These are phyloP conservation scores for Vimba vimba DNA, from an alignment of 2,113 vertebrate species.

Conservation along the genomic window DNA sequence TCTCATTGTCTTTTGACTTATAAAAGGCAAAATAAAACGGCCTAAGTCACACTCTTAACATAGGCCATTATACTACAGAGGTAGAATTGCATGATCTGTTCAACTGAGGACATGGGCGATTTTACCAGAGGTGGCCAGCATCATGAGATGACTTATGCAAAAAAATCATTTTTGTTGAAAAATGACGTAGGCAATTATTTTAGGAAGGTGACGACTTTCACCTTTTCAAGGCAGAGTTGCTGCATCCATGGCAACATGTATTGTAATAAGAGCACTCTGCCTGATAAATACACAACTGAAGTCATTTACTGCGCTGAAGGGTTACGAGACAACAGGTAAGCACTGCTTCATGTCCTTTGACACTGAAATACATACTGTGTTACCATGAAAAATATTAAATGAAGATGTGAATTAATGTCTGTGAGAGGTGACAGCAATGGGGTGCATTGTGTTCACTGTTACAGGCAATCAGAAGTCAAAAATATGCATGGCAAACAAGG, in stretches of 20 bases:
- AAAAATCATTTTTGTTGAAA: no score
- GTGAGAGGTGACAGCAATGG: not conserved
- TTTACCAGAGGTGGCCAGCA: no score
- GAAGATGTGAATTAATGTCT: not conserved
- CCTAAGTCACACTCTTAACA: no score
- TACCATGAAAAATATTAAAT: not conserved
- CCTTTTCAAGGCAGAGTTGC: not conserved
- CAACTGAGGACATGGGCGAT: no score
- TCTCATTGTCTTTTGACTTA: no score
- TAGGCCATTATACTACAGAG: no score
- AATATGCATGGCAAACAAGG: not conserved
- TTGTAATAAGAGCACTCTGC: not conserved
- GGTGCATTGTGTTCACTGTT: not conserved
- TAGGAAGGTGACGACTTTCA: not conserved
- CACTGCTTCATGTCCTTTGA: not conserved
- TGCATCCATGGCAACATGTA: slow-evolving; percentile 4
- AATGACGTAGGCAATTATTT: no score
- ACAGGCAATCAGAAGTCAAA: not conserved
- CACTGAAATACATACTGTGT: not conserved
- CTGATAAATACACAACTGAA: not conserved
- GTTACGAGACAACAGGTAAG: not conserved
- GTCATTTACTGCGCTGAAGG: not conserved
- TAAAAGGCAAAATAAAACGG: no score
- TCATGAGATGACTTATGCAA: no score
- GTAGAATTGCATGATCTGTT: no score